Evolutionary conservation across 2,113 vertebrate species (phyloP), one percentile per base, ranked within the genome.

Genomic region (Lathamus discolor): DNA sequence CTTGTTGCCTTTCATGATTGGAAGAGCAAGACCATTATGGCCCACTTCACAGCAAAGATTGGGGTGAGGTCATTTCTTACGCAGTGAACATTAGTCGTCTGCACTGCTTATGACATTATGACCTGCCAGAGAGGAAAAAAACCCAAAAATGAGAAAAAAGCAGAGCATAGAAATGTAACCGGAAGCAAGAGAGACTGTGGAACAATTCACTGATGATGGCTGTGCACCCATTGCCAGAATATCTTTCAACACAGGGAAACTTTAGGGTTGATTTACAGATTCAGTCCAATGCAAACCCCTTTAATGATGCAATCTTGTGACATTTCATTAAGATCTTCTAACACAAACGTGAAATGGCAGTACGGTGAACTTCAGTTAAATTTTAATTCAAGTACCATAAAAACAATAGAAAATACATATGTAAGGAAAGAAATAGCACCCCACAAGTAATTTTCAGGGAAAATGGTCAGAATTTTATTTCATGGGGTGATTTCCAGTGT

Each of bases 1-100:
- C 46, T 86, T 78, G 43, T 43, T 86, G 69, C 44, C n/a, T 91
- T 75, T 74, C 49, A 24, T 94, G 86, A 86, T 51, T 84, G 86
- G 73, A 78, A 91, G 74, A 76, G 69, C 35, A 68, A 64, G 72
- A 75, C n/a, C 46, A 57, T 86, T 95, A 57, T 2, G 1, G 29
- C 18, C 25, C 18, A 52, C 17, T 89, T 92, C 48, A 73, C 48
- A 85, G 86, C 17, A 39, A 88, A 92, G 61, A 68, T 29, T 82
- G 69, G 17, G 43, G 51, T 93, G 66, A 79, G 66, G 67, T 84
- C 83, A 84, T 19, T 59, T 84, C 89, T 52, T 76, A 52, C 12
- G 48, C 31, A 64, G 52, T n/a, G 35, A 51, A 39, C 66, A 48
- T 78, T 52, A 78, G 33, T 17, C 75, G 9, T 61, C 69, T 90